Percentiles rank a stretch among this genome's conserved stretches.
Evolutionary conservation across 2,888 invertebrate species (phyloP).

Genomic region (Euplexia lucipara): DNA sequence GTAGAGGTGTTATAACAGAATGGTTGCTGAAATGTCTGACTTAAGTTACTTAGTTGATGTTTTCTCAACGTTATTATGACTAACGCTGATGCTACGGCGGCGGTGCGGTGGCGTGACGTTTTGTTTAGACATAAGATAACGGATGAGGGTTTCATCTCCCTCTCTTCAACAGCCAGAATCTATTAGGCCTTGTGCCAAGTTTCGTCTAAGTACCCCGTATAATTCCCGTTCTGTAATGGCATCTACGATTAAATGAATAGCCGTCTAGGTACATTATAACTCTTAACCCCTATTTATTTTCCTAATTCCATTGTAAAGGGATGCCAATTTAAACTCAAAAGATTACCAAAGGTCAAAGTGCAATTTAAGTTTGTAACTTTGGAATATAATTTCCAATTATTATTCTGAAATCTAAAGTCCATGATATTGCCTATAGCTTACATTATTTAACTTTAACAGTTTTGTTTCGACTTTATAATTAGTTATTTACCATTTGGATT

Average conservation of each 20-base stretch:
- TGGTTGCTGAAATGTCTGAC: conserved; percentile 4
- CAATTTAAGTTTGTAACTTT: conserved; percentile 54
- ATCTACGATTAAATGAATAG: conserved; percentile 27
- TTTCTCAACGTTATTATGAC: conserved; percentile 33
- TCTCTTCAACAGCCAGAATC: conserved; percentile 31
- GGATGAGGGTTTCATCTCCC: conserved; percentile 39
- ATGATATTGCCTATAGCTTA: conserved; percentile 31
- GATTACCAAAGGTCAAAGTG: conserved; percentile 50
- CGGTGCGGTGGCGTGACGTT: conserved; percentile 21
- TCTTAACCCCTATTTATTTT: conserved; percentile 43
- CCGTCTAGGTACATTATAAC: conserved; percentile 32
- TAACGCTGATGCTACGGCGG: conserved; percentile 23
- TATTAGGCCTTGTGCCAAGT: conserved; percentile 46
- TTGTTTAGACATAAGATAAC: conserved; percentile 34
- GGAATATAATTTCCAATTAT: conserved; percentile 55
- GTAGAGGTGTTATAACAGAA: conserved; percentile 1
- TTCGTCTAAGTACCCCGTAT: conserved; percentile 28
- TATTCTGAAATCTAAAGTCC: conserved; percentile 40
- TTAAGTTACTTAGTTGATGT: conserved; percentile 31
- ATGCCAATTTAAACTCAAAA: conserved; percentile 38
- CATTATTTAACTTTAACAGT: conserved; percentile 38
- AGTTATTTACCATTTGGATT: conserved; percentile 36
- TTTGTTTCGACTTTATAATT: conserved; percentile 50
- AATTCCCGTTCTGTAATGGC: conserved; percentile 29
- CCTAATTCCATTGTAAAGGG: conserved; percentile 37